phyloP scores from a whole-genome alignment of 2,113 vertebrate species.

The Cephalopholis sonnerati region DNA sequence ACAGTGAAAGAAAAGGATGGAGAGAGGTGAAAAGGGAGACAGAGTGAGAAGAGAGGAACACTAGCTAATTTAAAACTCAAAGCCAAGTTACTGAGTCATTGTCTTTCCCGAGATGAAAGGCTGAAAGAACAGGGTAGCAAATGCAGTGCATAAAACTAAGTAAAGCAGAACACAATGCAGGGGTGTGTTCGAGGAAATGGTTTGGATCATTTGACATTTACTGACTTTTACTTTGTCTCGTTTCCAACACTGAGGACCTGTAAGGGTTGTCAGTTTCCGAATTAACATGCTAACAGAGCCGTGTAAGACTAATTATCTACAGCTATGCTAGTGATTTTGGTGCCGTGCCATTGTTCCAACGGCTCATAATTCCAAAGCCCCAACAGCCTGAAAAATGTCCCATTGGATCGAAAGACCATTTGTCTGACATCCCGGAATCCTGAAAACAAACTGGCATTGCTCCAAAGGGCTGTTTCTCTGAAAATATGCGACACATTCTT shows the following conservation, averaged over 20 bases:
- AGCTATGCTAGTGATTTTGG: too few relatives aligned
- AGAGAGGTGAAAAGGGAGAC: neutral
- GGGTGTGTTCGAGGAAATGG: neutral
- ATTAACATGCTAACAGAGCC: neutral
- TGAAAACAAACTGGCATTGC: too few relatives aligned
- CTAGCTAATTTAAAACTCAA: neutral
- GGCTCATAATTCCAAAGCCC: too few relatives aligned
- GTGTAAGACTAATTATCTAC: neutral
- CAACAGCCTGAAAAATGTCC: too few relatives aligned
- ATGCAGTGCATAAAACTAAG: neutral
- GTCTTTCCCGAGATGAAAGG: neutral
- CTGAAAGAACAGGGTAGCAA: neutral
- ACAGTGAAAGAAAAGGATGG: constrained; percentile 6
- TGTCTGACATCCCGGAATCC: too few relatives aligned
- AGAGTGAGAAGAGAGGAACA: neutral
- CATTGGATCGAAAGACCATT: too few relatives aligned
- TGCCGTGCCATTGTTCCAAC: too few relatives aligned
- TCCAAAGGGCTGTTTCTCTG: too few relatives aligned
- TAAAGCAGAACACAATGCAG: neutral
- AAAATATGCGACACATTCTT: too few relatives aligned
- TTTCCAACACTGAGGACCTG: neutral
- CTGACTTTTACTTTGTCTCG: neutral
- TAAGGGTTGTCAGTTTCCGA: neutral
- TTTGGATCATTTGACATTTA: neutral
- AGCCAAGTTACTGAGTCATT: neutral